Evolutionary conservation across 1,140 invertebrate species (phyloP).

Genomic region (Hypothenemus hampei): DNA sequence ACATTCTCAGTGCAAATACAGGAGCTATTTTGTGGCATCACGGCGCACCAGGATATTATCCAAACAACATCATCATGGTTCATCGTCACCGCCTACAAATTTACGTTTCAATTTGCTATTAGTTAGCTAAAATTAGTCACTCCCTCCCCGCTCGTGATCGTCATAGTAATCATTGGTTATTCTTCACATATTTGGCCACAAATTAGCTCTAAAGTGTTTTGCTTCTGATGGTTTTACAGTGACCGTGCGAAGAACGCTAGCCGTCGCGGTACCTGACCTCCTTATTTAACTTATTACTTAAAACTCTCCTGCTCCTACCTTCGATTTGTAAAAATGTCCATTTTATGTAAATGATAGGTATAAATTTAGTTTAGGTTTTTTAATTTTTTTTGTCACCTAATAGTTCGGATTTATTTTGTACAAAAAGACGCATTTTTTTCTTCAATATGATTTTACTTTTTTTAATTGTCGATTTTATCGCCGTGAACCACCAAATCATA

Average conservation of each 20-base stretch:
- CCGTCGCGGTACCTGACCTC: constrained; percentile 42
- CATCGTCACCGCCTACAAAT: constrained; percentile 2
- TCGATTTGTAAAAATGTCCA: constrained; percentile 47
- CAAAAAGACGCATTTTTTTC: constrained; percentile 23
- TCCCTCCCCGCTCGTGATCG: too few relatives aligned
- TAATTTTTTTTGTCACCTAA: constrained; percentile 23
- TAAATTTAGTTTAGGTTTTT: constrained; percentile 47
- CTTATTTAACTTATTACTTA: constrained; percentile 44
- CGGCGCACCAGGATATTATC: constrained; percentile 6
- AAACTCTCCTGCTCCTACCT: constrained; percentile 42
- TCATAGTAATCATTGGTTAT: too few relatives aligned
- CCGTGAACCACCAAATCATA: constrained; percentile 9
- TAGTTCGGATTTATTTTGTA: constrained; percentile 26
- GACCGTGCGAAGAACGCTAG: constrained; percentile 35
- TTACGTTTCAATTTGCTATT: too few relatives aligned
- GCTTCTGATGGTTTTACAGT: constrained; percentile 28
- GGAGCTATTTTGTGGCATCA: constrained; percentile 41
- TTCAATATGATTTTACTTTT: neutral
- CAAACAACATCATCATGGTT: constrained; percentile 4
- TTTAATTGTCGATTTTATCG: constrained; percentile 22
- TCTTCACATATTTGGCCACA: constrained; percentile 28
- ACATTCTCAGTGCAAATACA: constrained; percentile 40
- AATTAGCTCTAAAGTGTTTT: constrained; percentile 39
- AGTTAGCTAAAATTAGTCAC: too few relatives aligned
- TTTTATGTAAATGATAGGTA: constrained; percentile 47